These are phyloP conservation scores for Spermophilus dauricus DNA, from an alignment of 2,113 vertebrate species.

Conservation along the genomic window DNA sequence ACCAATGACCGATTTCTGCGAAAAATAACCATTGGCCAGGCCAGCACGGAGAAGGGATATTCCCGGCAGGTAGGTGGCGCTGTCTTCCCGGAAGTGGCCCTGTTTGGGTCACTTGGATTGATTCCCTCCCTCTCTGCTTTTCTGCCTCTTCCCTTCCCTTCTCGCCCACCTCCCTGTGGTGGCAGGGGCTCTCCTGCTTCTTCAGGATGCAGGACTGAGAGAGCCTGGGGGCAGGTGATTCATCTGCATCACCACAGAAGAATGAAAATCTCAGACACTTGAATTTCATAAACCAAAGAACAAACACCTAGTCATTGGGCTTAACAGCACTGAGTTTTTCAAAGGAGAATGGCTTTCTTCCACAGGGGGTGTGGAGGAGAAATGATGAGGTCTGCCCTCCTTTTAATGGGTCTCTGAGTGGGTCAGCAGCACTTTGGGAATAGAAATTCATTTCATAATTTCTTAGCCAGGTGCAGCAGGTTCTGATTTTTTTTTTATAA, in stretches of 20 bases:
- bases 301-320: not conserved
- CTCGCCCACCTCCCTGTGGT: too few relatives aligned
- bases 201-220: too few relatives aligned
- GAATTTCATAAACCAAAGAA: not conserved
- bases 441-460: not conserved
- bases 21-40: constrained; percentile 96
- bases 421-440: not conserved
- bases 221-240: not conserved
- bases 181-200: fast-evolving
- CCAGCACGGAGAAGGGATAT: constrained; percentile 93
- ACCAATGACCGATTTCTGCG: constrained; percentile 98
- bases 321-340: not conserved
- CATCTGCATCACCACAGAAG: not conserved
- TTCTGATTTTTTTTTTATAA: not conserved
- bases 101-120: fast-evolving
- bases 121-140: fast-evolving
- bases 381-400: not conserved
- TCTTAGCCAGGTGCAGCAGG: not conserved
- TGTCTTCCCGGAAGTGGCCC: not conserved
- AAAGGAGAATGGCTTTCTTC: not conserved
- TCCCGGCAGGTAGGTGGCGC: constrained; percentile 92
- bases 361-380: not conserved
- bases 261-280: not conserved
- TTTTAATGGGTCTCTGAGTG: not conserved
- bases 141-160: not conserved